A percentile compares a stretch with the other conserved stretches of the same genome.
phyloP scores from a whole-genome alignment of 2,113 vertebrate species.

The Bagarius yarrelli region DNA sequence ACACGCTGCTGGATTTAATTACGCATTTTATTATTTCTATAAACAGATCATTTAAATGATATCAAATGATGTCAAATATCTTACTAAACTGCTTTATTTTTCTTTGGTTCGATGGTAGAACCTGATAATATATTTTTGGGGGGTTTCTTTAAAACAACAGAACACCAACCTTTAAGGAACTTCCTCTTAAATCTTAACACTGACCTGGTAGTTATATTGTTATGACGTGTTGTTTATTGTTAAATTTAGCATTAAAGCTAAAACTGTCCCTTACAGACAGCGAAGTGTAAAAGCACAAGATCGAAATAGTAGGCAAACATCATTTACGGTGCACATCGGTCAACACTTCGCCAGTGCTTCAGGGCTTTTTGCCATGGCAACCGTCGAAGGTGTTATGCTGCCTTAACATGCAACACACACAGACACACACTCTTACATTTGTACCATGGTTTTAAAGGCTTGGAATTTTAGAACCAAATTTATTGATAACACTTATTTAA shows the following conservation, averaged over 20 bases:
- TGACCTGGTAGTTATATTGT: not conserved
- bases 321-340: conserved; percentile 97
- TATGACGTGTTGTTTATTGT: not conserved
- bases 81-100: not conserved
- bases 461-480: conserved; percentile 1
- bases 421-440: conserved; percentile 34
- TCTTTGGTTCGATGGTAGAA: not conserved
- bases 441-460: conserved; percentile 1
- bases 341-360: conserved; percentile 84
- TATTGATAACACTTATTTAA: no score
- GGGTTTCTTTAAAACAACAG: not conserved
- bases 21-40: not conserved
- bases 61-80: no score
- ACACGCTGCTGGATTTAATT: not conserved
- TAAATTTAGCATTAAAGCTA: not conserved
- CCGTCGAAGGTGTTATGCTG: conserved; percentile 81
- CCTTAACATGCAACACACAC: conserved; percentile 68
- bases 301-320: conserved; percentile 99
- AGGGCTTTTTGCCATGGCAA: conserved; percentile 95
- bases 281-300: conserved; percentile 67
- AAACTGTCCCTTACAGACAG: not conserved
- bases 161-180: not conserved
- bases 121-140: not conserved
- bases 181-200: not conserved
- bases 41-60: not conserved